Evolutionary conservation across 2,888 invertebrate genomes (phyloP).

Genomic region (Dynastes hyllus): DNA sequence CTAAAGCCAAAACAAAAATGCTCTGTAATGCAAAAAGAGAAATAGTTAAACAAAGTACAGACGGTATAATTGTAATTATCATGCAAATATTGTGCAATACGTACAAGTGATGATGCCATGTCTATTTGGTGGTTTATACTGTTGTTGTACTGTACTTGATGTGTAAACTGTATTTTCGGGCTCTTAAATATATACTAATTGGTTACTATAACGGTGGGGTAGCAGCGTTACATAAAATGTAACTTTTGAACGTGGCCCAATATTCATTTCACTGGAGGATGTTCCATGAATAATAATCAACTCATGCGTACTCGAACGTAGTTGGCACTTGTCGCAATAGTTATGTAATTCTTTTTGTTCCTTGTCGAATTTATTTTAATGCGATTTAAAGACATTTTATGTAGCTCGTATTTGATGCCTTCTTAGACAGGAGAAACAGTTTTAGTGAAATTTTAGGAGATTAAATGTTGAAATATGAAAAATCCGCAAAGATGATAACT

Average conservation of each 20-base stretch:
- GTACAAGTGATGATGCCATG: constrained; percentile 44
- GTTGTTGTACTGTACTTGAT: neutral
- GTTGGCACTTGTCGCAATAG: constrained; percentile 32
- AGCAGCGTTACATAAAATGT: constrained; percentile 36
- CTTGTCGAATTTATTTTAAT: neutral
- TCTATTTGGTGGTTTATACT: constrained; percentile 22
- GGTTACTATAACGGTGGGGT: constrained; percentile 30
- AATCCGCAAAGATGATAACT: too few species aligned
- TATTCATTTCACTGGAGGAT: constrained; percentile 40
- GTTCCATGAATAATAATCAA: constrained; percentile 27
- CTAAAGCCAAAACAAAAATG: constrained; percentile 48
- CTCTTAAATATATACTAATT: constrained; percentile 32
- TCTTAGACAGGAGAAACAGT: too few species aligned
- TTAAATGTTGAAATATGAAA: too few species aligned
- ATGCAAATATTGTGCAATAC: constrained; percentile 3
- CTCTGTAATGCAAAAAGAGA: constrained; percentile 39
- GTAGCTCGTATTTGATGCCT: too few species aligned
- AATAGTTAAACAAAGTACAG: neutral
- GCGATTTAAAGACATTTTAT: constrained; percentile 1
- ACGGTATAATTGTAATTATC: too few species aligned
- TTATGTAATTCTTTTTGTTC: constrained; percentile 7
- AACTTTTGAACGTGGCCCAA: constrained; percentile 42
- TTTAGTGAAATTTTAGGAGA: too few species aligned
- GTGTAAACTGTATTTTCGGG: constrained; percentile 10
- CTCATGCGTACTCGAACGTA: neutral